Evolutionary conservation across 2,797 vertebrate species (phyloP).

Genomic region (Sciaenops ocellatus): DNA sequence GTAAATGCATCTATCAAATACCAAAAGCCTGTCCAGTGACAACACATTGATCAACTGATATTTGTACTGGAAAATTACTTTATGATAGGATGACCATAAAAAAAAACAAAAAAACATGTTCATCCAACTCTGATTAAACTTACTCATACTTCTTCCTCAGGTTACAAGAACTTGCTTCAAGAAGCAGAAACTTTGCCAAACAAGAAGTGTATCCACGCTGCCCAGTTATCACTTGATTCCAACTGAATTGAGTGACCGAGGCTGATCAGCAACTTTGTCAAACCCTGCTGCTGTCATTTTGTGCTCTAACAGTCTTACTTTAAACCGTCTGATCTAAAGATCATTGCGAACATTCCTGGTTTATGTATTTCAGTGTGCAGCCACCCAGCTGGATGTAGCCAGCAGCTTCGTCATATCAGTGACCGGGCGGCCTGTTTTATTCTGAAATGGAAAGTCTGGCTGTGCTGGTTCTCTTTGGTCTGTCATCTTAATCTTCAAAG

Average conservation of each 20-base stretch:
- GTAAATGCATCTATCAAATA: neutral
- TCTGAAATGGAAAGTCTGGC: constrained; percentile 68
- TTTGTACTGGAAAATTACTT: neutral
- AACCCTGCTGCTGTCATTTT: neutral
- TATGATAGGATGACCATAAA: neutral
- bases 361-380: constrained; percentile 48
- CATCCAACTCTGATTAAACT: neutral
- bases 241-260: neutral
- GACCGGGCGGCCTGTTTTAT: constrained; percentile 55
- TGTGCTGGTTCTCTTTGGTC: constrained; percentile 58
- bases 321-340: constrained; percentile 21
- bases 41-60: neutral
- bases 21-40: neutral
- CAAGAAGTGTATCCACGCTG: no score
- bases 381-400: constrained; percentile 29
- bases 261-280: neutral
- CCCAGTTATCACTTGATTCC: neutral
- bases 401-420: constrained; percentile 48
- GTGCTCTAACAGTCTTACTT: neutral
- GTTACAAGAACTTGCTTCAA: neutral
- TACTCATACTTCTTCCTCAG: neutral
- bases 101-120: neutral
- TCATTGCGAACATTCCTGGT: constrained; percentile 8
- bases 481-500: constrained; percentile 82
- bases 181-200: neutral